phyloP scores from a whole-genome alignment of 2,797 vertebrate genomes.

The Urocyon cinereoargenteus region DNA sequence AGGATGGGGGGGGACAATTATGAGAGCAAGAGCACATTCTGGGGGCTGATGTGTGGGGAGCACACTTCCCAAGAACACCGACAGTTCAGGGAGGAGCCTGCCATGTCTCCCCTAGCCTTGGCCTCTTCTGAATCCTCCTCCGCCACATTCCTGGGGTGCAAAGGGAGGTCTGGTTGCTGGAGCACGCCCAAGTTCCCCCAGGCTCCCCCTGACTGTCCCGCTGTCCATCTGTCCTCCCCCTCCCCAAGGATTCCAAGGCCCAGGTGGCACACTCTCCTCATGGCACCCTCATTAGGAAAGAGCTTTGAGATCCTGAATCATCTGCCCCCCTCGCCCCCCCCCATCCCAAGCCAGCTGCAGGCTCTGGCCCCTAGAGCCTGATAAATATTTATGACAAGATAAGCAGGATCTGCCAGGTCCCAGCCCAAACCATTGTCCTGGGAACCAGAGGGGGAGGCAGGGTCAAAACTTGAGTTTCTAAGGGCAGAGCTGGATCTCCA shows the following conservation, averaged over 20 bases:
- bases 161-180: slow-evolving; percentile 6
- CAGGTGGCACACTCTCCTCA: slow-evolving; percentile 51
- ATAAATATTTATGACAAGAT: slow-evolving; percentile 83
- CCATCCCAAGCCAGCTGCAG: slow-evolving; percentile 70
- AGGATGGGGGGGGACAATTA: background rate
- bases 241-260: slow-evolving; percentile 54
- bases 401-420: slow-evolving; percentile 69
- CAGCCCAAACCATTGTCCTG: slow-evolving; percentile 69
- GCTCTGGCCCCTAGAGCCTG: slow-evolving; percentile 70
- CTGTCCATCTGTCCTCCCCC: slow-evolving; percentile 75
- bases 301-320: slow-evolving; percentile 55
- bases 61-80: background rate
- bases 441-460: background rate
- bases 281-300: slow-evolving; percentile 79
- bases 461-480: background rate
- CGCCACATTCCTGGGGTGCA: slow-evolving; percentile 63
- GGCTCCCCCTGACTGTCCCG: slow-evolving; percentile 29
- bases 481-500: background rate
- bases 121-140: background rate
- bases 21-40: background rate
- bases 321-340: background rate
- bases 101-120: background rate
- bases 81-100: background rate
- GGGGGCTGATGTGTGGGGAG: background rate
- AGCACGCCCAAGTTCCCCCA: background rate